phyloP scores from a whole-genome alignment of 1,140 invertebrate genomes.

The Eciton burchellii region DNA sequence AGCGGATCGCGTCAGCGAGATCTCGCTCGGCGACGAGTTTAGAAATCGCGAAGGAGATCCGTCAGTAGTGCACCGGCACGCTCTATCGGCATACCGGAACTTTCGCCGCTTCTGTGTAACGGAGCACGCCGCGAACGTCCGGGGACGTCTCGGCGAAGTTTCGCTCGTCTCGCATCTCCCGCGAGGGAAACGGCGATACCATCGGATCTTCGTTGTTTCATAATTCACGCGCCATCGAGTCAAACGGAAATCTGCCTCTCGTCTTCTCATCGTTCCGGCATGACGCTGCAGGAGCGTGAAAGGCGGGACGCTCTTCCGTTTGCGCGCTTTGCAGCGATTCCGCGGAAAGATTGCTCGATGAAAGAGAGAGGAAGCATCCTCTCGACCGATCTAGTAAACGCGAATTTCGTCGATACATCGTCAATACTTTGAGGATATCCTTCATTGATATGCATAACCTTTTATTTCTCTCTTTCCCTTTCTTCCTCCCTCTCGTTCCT shows the following conservation, averaged over 20 bases:
- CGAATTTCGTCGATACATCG: neutral
- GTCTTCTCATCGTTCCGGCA: neutral
- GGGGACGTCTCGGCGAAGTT: constrained; percentile 41
- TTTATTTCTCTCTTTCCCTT: too few relatives aligned
- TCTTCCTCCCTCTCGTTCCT: too few relatives aligned
- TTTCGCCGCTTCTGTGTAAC: constrained; percentile 17
- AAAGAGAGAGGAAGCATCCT: neutral
- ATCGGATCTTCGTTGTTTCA: constrained; percentile 44
- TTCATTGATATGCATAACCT: neutral
- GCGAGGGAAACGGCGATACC: constrained; percentile 16
- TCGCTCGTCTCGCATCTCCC: constrained; percentile 17
- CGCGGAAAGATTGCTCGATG: neutral
- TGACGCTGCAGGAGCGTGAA: too few relatives aligned
- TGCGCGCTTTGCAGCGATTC: neutral
- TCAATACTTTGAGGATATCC: too few relatives aligned
- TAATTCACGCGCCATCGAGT: constrained; percentile 51
- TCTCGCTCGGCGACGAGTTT: constrained; percentile 16
- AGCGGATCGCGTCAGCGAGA: neutral
- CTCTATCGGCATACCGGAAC: constrained; percentile 23
- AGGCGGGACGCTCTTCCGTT: neutral
- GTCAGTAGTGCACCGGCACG: constrained; percentile 5
- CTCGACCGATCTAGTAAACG: neutral
- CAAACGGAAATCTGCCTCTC: constrained; percentile 44
- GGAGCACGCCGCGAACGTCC: constrained; percentile 13
- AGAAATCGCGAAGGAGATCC: constrained; percentile 35